Conservation (phyloP, 2,113 vertebrate species). For the Vidua chalybeata region DNA sequence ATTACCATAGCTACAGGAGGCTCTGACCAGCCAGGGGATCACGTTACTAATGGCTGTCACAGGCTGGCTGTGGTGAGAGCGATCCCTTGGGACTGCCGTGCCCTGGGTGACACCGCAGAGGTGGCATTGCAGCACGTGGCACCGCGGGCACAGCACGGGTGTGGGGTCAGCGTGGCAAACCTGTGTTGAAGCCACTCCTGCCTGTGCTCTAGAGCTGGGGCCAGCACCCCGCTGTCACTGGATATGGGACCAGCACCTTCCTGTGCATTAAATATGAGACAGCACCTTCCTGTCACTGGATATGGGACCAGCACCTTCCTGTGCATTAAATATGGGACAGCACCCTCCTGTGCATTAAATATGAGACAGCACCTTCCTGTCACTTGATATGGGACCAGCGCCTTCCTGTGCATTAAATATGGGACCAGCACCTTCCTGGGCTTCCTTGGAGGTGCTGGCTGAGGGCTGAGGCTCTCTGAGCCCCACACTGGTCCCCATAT, state of each 20-base stretch:
- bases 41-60: neutral
- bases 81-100: neutral
- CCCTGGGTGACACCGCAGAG: neutral
- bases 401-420: fast-evolving
- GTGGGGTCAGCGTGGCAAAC: fast-evolving
- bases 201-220: neutral
- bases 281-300: neutral
- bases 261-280: neutral
- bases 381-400: neutral
- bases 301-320: neutral
- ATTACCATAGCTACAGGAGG: slow-evolving; percentile 47
- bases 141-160: fast-evolving
- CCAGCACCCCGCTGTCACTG: neutral
- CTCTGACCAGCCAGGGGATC: slow-evolving; percentile 14
- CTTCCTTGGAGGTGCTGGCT: neutral
- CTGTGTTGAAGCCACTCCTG: neutral
- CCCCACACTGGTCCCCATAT: fast-evolving
- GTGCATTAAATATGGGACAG: neutral
- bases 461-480: neutral
- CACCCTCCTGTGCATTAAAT: neutral
- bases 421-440: neutral
- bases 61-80: neutral
- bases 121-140: fast-evolving
- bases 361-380: neutral
- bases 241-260: neutral